Conservation (phyloP, 2,888 invertebrate genomes). For the Fragum sueziense region DNA sequence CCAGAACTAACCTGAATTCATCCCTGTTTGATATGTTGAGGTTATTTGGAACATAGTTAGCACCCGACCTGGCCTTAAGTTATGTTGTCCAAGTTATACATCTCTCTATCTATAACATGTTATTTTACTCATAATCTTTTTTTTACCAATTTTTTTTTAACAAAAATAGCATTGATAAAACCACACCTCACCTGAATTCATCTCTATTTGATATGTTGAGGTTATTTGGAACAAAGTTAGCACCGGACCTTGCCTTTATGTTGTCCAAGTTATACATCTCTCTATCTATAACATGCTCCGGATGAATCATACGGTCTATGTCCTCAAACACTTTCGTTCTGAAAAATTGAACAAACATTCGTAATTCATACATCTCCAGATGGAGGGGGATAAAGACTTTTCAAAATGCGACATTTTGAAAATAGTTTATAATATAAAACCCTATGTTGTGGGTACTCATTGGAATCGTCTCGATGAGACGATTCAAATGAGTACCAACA, state of each 20-base stretch:
- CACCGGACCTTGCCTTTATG: constrained; percentile 75
- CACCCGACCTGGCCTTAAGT: neutral
- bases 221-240: constrained; percentile 63
- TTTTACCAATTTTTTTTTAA: neutral
- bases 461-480: too few species aligned
- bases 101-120: neutral
- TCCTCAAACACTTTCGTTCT: constrained; percentile 84
- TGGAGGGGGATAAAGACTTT: too few species aligned
- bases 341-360: too few species aligned
- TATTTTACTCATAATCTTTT: too few species aligned
- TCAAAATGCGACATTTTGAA: too few species aligned
- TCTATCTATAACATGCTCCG: constrained; percentile 85
- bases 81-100: neutral
- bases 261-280: constrained; percentile 89
- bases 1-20: neutral
- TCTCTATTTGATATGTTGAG: constrained; percentile 75
- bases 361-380: too few species aligned
- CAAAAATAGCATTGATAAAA: neutral
- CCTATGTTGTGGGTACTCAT: too few species aligned
- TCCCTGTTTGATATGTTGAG: neutral
- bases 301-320: constrained; percentile 87
- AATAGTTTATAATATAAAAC: too few species aligned
- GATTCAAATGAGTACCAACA: too few species aligned
- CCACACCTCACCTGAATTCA: constrained; percentile 70
- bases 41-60: neutral